These are phyloP conservation scores for Ptilonorhynchus violaceus DNA, from an alignment of 2,113 vertebrate species.

Conservation along the genomic window DNA sequence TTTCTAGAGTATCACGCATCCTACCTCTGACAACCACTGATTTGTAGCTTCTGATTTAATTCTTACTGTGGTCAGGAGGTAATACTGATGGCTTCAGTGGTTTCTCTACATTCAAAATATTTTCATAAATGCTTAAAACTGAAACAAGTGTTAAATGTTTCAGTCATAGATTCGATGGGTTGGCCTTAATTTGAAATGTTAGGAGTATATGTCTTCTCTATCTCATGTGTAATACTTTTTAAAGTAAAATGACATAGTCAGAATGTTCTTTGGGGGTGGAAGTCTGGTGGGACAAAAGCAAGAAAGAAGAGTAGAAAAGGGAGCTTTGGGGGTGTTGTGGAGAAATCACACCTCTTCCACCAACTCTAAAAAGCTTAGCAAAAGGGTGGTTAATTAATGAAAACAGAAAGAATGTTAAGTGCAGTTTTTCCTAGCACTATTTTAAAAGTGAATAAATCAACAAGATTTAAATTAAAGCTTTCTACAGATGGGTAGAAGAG, in stretches of 20 bases:
- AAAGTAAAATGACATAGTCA: background rate
- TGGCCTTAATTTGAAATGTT: background rate
- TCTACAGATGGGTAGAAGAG: background rate
- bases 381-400: background rate
- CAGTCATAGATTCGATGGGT: background rate
- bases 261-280: rapidly evolving
- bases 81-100: background rate
- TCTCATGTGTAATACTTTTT: background rate
- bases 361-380: background rate
- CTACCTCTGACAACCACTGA: background rate
- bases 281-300: rapidly evolving
- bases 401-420: background rate
- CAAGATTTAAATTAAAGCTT: background rate
- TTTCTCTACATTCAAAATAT: background rate
- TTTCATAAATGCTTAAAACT: background rate
- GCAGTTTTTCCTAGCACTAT: background rate
- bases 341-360: background rate
- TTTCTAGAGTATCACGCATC: background rate
- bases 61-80: background rate
- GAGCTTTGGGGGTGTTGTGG: background rate
- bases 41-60: background rate
- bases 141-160: background rate
- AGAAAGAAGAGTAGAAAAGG: background rate
- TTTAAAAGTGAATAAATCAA: background rate
- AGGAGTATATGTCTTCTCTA: background rate